phyloP scores from a whole-genome alignment of 2,113 vertebrate species.

The Caranx ignobilis region DNA sequence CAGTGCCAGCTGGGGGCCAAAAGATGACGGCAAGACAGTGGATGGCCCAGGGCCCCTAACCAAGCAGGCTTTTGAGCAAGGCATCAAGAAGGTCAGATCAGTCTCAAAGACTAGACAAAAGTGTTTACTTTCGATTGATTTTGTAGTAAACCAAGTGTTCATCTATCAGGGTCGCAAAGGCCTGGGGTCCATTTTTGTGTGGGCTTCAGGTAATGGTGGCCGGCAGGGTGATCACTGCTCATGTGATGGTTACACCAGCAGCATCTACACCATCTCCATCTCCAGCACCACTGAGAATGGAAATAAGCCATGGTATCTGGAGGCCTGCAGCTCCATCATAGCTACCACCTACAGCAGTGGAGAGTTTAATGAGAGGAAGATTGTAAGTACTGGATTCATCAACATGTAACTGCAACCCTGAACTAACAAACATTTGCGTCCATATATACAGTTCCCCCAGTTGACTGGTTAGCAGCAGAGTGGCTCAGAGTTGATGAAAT shows the following conservation, averaged over 20 bases:
- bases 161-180: slow-evolving; percentile 89
- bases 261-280: slow-evolving; percentile 95
- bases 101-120: background rate
- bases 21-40: slow-evolving; percentile 95
- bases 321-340: slow-evolving; percentile 91
- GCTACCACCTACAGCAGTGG: slow-evolving; percentile 95
- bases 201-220: slow-evolving; percentile 93
- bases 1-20: slow-evolving; percentile 96
- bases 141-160: background rate
- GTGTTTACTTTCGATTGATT: background rate
- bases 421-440: too few relatives aligned
- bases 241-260: slow-evolving; percentile 95
- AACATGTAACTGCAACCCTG: too few relatives aligned
- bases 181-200: slow-evolving; percentile 93
- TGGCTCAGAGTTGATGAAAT: too few relatives aligned
- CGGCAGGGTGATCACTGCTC: slow-evolving; percentile 92
- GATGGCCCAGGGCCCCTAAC: slow-evolving; percentile 93
- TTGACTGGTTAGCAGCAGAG: too few relatives aligned
- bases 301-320: slow-evolving; percentile 94
- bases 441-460: too few relatives aligned
- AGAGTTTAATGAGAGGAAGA: slow-evolving; percentile 91
- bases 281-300: slow-evolving; percentile 94
- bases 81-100: slow-evolving; percentile 91
- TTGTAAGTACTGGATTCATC: slow-evolving; percentile 78
- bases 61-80: slow-evolving; percentile 91